phyloP scores from a whole-genome alignment of 2,113 vertebrate species.

The Corythornis madagascariensis region DNA sequence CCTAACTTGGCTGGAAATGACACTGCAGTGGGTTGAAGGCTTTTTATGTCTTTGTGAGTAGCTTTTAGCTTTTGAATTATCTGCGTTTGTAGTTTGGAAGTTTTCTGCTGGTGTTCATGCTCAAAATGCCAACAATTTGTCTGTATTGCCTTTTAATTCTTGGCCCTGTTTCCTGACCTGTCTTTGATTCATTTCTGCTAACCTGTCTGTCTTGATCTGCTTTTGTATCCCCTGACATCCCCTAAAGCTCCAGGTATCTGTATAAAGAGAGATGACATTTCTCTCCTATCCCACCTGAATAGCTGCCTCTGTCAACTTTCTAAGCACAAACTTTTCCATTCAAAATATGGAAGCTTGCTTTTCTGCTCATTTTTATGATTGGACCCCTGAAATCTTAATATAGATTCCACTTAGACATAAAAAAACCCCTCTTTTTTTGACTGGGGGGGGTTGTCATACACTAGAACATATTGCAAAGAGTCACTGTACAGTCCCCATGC shows the following conservation, averaged over 20 bases:
- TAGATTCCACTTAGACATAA: not conserved
- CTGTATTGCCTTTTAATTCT: not conserved
- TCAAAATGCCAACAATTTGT: conserved; percentile 2
- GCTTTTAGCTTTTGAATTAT: not conserved
- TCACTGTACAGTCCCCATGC: not conserved
- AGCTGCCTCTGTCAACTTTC: not conserved
- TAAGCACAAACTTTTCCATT: not conserved
- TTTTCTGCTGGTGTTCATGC: not conserved
- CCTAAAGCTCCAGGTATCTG: not conserved
- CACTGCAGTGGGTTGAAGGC: not conserved
- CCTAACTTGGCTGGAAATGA: not conserved
- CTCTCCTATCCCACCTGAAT: not conserved
- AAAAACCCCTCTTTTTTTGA: not conserved
- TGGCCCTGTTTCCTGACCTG: not conserved
- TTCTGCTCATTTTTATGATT: not conserved
- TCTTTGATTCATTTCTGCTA: not conserved
- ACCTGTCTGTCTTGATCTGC: not conserved
- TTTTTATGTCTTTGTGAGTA: not conserved
- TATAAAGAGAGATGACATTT: not conserved
- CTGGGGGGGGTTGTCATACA: not conserved
- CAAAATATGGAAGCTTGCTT: not conserved
- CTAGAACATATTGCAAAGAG: not conserved
- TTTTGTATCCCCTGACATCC: not conserved
- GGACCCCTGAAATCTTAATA: not conserved
- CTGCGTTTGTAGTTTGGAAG: not conserved